A percentile compares a stretch with the other conserved stretches of the same genome.
Conservation (phyloP, 2,113 vertebrate species). For the Zeus faber region DNA sequence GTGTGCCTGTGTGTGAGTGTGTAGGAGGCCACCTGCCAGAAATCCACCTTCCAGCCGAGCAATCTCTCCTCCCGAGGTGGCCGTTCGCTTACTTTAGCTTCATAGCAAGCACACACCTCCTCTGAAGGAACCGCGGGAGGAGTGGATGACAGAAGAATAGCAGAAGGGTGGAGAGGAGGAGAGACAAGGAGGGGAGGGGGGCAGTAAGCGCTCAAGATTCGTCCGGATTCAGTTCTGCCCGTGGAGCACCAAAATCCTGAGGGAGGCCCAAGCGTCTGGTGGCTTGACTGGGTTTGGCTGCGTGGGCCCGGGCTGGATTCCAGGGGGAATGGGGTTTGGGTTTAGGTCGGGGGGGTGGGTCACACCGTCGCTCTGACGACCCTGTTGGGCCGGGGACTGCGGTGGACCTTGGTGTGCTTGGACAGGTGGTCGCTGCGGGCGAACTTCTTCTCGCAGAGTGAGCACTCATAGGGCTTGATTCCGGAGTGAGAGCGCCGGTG, state of each 20-base stretch:
- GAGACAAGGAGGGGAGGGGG: not conserved
- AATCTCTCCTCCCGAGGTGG: conserved; percentile 47
- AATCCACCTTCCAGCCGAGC: conserved; percentile 32
- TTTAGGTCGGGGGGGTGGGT: conserved; percentile 21
- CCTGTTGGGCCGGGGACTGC: conserved; percentile 71
- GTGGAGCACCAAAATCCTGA: not conserved
- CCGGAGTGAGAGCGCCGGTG: conserved; percentile 88
- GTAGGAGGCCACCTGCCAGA: conserved; percentile 15
- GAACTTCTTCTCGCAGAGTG: conserved; percentile 83
- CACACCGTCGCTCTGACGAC: conserved; percentile 66
- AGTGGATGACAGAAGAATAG: not conserved
- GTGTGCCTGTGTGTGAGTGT: conserved; percentile 3
- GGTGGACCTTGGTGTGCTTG: conserved; percentile 86
- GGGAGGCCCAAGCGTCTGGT: not conserved
- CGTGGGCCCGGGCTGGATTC: not conserved
- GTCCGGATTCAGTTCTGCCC: not conserved
- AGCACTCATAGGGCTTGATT: conserved; percentile 83
- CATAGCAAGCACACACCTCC: conserved; percentile 9
- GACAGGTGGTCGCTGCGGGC: conserved; percentile 86
- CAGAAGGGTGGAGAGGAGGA: not conserved
- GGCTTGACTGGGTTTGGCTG: no score
- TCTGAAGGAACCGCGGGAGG: not conserved
- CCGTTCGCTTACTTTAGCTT: conserved; percentile 24
- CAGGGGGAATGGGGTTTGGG: conserved; percentile 1
- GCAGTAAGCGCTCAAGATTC: no score